These are phyloP conservation scores for Centropus unirufus DNA, from an alignment of 2,113 vertebrate genomes.

Conservation along the genomic window DNA sequence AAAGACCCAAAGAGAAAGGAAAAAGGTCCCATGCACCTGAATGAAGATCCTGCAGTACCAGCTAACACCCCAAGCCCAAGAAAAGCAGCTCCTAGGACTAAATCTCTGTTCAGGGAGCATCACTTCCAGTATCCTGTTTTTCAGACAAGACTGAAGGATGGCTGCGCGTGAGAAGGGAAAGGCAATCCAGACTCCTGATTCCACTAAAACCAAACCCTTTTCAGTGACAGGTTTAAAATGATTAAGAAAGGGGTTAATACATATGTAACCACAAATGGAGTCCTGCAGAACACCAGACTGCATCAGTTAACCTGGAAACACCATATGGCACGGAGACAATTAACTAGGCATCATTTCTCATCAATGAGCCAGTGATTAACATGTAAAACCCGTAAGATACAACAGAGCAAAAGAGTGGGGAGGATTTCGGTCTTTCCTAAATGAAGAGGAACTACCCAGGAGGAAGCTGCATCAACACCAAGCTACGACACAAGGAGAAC, in stretches of 20 bases:
- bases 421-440: background rate
- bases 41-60: background rate
- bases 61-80: background rate
- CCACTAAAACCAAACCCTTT: slow-evolving; percentile 2
- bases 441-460: background rate
- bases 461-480: slow-evolving; percentile 24
- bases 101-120: background rate
- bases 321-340: background rate
- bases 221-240: background rate
- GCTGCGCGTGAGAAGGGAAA: slow-evolving; percentile 2
- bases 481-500: slow-evolving; percentile 26
- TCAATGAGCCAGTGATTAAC: background rate
- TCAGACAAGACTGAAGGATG: background rate
- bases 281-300: background rate
- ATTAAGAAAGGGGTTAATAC: background rate
- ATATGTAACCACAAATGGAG: background rate
- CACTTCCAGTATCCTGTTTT: background rate
- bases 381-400: background rate
- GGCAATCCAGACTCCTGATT: slow-evolving; percentile 8
- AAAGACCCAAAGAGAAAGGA: background rate
- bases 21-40: background rate
- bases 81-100: background rate
- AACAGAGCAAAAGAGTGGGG: background rate
- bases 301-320: background rate
- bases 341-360: background rate